A percentile compares a stretch with the other conserved stretches of the same genome.
Conservation (phyloP, 1,140 invertebrate species). For the Papilio xuthus region DNA sequence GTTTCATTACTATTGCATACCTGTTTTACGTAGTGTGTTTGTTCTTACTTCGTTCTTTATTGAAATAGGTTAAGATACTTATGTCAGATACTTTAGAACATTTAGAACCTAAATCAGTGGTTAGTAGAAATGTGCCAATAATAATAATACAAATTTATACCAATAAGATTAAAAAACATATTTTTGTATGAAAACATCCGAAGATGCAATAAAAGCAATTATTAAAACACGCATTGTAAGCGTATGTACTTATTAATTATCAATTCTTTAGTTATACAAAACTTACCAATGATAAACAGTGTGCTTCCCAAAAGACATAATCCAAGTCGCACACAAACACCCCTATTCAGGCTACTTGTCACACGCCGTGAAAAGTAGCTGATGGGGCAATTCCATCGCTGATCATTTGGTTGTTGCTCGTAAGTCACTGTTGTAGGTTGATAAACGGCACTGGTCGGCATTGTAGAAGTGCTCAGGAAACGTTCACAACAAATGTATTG, state of each 20-base stretch:
- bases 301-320: conserved; percentile 72
- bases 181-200: neutral
- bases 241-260: neutral
- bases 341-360: conserved; percentile 77
- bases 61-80: too few relatives aligned
- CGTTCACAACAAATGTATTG: conserved; percentile 35
- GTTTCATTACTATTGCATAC: too few relatives aligned
- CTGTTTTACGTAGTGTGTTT: too few relatives aligned
- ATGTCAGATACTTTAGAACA: too few relatives aligned
- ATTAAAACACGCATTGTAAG: neutral
- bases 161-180: neutral
- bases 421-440: conserved; percentile 88
- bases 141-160: too few relatives aligned
- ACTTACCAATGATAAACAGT: conserved; percentile 73
- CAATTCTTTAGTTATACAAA: neutral
- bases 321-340: conserved; percentile 71
- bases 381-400: conserved; percentile 81
- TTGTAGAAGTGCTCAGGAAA: conserved; percentile 57
- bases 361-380: conserved; percentile 83
- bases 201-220: neutral
- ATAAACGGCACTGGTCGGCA: conserved; percentile 86
- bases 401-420: conserved; percentile 82
- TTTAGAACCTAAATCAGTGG: too few relatives aligned
- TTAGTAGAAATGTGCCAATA: neutral
- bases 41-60: too few relatives aligned